Evolutionary conservation across 2,113 vertebrate species (phyloP).

Genomic region (Pelmatolapia mariae): DNA sequence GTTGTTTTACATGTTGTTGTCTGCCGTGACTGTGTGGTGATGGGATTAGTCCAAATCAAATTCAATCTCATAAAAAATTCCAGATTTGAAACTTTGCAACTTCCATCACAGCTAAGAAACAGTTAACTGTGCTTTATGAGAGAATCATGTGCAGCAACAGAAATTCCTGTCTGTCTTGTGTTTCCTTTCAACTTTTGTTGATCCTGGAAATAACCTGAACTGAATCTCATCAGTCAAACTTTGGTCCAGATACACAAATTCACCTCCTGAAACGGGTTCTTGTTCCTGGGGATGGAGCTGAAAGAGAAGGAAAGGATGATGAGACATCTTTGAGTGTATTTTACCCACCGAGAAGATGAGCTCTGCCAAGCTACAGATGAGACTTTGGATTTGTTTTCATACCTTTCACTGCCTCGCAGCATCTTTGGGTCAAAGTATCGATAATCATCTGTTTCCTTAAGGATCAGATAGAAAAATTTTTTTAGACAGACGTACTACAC

Average conservation of each 20-base stretch:
- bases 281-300: constrained; percentile 96
- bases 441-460: constrained; percentile 95
- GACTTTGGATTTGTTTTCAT: neutral
- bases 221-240: neutral
- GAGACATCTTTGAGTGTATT: neutral
- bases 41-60: neutral
- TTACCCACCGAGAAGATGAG: neutral
- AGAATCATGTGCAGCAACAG: neutral
- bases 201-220: neutral
- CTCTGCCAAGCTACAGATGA: neutral
- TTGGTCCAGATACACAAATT: constrained; percentile 8
- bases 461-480: neutral
- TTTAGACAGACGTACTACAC: neutral
- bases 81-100: neutral
- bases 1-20: neutral
- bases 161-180: neutral
- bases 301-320: constrained; percentile 3
- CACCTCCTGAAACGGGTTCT: constrained; percentile 98
- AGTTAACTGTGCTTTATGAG: neutral
- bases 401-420: constrained; percentile 96
- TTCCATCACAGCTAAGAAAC: neutral
- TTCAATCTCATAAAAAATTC: neutral
- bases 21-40: neutral
- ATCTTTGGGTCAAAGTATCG: constrained; percentile 98
- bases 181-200: neutral